These are phyloP conservation scores for Pseudococcus longispinus DNA, from an alignment of 2,888 invertebrate genomes.

Conservation along the genomic window DNA sequence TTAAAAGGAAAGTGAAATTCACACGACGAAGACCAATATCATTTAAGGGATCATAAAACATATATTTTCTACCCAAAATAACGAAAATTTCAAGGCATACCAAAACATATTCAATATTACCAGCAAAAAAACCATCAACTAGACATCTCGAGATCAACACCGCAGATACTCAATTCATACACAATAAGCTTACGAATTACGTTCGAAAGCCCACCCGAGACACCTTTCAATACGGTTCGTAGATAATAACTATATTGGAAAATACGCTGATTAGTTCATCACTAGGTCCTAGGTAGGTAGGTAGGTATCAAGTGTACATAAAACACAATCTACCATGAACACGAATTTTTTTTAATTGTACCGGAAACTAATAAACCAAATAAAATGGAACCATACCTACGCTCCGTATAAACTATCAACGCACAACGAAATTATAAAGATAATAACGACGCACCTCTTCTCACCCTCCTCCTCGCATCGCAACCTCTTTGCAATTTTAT, in stretches of 20 bases:
- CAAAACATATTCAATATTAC: no score
- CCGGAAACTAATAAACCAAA: conserved; percentile 33
- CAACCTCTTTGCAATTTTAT: background rate
- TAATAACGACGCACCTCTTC: background rate
- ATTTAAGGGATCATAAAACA: no score
- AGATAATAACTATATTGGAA: background rate
- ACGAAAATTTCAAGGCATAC: no score
- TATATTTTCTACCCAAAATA: no score
- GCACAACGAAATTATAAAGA: background rate
- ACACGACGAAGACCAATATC: no score
- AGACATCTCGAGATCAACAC: background rate
- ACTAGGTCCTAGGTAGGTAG: no score
- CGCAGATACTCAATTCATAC: background rate
- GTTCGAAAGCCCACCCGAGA: background rate
- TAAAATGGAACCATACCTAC: background rate
- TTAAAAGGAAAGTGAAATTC: no score
- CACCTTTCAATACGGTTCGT: background rate
- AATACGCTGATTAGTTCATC: background rate
- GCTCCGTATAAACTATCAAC: background rate
- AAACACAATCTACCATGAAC: conserved; percentile 21
- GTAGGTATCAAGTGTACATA: background rate
- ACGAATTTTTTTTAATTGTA: conserved; percentile 25
- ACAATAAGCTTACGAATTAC: background rate
- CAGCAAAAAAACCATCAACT: no score
- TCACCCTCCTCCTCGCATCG: background rate